These are phyloP conservation scores for Sinocyclocheilus grahami DNA, from an alignment of 2,113 vertebrate genomes.

Conservation along the genomic window DNA sequence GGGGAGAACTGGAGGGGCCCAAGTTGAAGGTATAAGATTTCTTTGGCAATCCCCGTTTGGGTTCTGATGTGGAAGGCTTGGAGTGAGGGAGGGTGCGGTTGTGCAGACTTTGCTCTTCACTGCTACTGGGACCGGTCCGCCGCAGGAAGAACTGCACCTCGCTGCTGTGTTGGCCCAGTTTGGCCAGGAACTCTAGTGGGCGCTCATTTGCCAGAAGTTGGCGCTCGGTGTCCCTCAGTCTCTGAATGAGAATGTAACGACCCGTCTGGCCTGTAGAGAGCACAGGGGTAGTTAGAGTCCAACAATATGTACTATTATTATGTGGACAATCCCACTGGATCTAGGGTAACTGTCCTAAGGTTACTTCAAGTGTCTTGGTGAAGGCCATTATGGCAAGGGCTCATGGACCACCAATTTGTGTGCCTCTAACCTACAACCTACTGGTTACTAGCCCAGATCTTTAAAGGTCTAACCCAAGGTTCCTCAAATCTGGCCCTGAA, in stretches of 20 bases:
- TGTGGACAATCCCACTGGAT: not conserved
- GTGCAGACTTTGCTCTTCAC: constrained; percentile 73
- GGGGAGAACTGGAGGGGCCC: constrained; percentile 77
- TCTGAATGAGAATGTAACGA: constrained; percentile 94
- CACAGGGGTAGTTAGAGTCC: constrained; percentile 42
- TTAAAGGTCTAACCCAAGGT: not conserved
- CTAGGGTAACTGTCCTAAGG: not conserved
- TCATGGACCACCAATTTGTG: not conserved
- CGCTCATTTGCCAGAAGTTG: constrained; percentile 90
- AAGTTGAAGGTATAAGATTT: constrained; percentile 88
- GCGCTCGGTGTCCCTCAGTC: constrained; percentile 89
- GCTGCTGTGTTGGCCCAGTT: constrained; percentile 90
- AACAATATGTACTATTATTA: not conserved
- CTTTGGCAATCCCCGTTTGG: constrained; percentile 78
- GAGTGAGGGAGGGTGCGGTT: constrained; percentile 64
- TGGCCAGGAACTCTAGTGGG: constrained; percentile 88
- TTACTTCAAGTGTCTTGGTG: not conserved
- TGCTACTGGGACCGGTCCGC: constrained; percentile 89
- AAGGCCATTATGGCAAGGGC: not conserved
- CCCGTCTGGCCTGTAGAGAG: constrained; percentile 87
- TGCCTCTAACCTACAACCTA: not conserved
- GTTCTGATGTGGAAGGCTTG: constrained; percentile 76
- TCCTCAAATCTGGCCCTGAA: not conserved
- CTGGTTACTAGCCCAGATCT: not conserved
- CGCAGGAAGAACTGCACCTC: constrained; percentile 94